Base-by-base conservation (phyloP, 1,140 invertebrate species). In the Lethrus apterus region DNA sequence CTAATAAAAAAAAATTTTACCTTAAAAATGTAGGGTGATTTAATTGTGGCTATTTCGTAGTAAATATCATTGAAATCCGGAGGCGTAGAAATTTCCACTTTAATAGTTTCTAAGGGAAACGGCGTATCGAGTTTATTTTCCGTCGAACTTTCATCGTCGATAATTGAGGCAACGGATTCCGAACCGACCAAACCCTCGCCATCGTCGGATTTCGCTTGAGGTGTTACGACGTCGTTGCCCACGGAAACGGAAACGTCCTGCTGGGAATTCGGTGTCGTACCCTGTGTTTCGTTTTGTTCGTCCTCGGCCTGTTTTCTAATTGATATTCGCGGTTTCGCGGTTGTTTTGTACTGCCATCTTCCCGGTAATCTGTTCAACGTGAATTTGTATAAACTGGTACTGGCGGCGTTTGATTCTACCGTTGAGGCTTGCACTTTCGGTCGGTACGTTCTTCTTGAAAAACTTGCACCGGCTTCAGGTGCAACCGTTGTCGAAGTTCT, bases 21-120 rank as follows among this genome's bases (percentile, higher is more conserved):
- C 76, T 90, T 85, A 67, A 91, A 92, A 15, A 84, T 81, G 59
- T 89, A 91, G 0, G 89, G 88, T 34, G 86, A 89, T 62, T 87
- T 89, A 44, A 92, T 86, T 0, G 89, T 92, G 4, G 87, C 88
- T 48, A 92, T 86, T 72, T 92, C 83, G 60, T 86, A 89, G 51
- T 89, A 89, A 33, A 84, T 76, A 65, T 89, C 84, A 58, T 77
- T 79, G 53, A 89, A 87, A 60, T 88, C 84, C 19, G 83, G 79
- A 1, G 86, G 83, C 2, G 87, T 90, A 1, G 86, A 89, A 45
- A 90, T 91, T 65, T 89, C 85, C 0, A 89, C 82, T 64, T 87
- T 87, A 29, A 89, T 65, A 1, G 86, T 89, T 65, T 88, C 84
- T 3, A 84, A 66, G 8, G 80, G 78, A 48, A 81, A 69, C 48